phyloP scores from a whole-genome alignment of 2,888 invertebrate genomes.

The Torymus tubicola region DNA sequence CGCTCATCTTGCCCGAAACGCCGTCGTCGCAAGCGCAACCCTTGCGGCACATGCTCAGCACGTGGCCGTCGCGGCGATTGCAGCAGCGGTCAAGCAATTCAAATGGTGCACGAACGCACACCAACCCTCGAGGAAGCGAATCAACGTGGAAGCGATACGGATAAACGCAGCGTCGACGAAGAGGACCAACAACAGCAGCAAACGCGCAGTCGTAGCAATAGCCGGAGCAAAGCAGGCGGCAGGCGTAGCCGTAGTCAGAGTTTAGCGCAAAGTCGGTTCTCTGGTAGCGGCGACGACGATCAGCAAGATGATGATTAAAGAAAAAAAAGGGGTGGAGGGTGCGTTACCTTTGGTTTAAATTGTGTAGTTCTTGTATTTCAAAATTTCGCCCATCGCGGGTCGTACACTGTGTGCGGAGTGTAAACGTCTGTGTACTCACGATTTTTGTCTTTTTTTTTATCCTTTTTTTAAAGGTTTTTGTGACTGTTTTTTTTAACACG shows the following conservation, averaged over 20 bases:
- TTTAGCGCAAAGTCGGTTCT: slow-evolving; percentile 25
- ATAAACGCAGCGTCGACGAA: slow-evolving; percentile 25
- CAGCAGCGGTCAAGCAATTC: slow-evolving; percentile 29
- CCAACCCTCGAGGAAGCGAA: slow-evolving; percentile 24
- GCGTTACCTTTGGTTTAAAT: background rate
- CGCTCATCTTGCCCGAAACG: slow-evolving; percentile 4
- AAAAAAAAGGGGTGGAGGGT: background rate
- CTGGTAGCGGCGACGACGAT: slow-evolving; percentile 40
- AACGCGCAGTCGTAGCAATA: slow-evolving; percentile 28
- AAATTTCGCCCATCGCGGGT: no score
- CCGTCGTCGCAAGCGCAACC: slow-evolving; percentile 16
- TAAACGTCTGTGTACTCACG: no score
- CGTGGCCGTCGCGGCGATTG: slow-evolving; percentile 55
- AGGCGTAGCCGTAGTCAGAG: slow-evolving; percentile 46
- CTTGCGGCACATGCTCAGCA: slow-evolving; percentile 54
- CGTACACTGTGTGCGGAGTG: no score
- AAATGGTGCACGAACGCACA: slow-evolving; percentile 39
- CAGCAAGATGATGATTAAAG: background rate
- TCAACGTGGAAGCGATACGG: background rate
- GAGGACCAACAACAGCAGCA: slow-evolving; percentile 1
- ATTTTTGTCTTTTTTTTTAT: no score
- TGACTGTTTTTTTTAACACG: no score
- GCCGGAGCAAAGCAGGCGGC: slow-evolving; percentile 20
- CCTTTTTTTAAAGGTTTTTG: no score
- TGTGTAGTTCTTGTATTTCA: no score